Percentiles rank a stretch among this genome's conserved stretches.
phyloP scores from a whole-genome alignment of 37 sponge, comb jelly and placozoan species.

The Aplysina aerophoba region DNA sequence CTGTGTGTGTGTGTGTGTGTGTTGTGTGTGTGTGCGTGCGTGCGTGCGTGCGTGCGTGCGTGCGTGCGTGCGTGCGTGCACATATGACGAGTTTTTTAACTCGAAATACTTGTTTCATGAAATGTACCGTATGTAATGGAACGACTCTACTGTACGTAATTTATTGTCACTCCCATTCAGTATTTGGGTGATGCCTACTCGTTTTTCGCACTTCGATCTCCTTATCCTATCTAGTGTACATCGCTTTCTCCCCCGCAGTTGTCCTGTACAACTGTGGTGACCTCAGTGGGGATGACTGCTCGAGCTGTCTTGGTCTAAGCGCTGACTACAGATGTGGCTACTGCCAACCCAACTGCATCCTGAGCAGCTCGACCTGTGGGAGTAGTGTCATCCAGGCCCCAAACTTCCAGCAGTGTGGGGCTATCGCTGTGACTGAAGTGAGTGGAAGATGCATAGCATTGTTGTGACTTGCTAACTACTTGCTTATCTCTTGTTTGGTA shows the following conservation, averaged over 20 bases:
- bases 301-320: conserved; percentile 70
- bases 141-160: too few species aligned
- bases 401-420: conserved; percentile 25
- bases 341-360: conserved; percentile 8
- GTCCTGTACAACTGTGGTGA: conserved; percentile 71
- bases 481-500: too few species aligned
- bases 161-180: too few species aligned
- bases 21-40: too few species aligned
- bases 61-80: too few species aligned
- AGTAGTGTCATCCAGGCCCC: neutral
- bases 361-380: neutral
- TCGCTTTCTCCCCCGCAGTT: conserved; percentile 28
- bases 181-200: too few species aligned
- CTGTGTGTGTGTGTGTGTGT: too few species aligned
- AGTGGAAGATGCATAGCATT: conserved; percentile 26
- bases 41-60: too few species aligned
- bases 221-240: too few species aligned
- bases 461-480: neutral
- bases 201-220: neutral
- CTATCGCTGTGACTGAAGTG: conserved; percentile 27
- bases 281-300: conserved; percentile 74
- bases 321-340: conserved; percentile 54
- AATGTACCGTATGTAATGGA: too few species aligned
- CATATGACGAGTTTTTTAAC: too few species aligned
- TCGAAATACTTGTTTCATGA: too few species aligned